Evolutionary conservation across 2,797 vertebrate species (phyloP), one percentile per base, ranked within the genome.

Genomic region (Novumbra hubbsi): DNA sequence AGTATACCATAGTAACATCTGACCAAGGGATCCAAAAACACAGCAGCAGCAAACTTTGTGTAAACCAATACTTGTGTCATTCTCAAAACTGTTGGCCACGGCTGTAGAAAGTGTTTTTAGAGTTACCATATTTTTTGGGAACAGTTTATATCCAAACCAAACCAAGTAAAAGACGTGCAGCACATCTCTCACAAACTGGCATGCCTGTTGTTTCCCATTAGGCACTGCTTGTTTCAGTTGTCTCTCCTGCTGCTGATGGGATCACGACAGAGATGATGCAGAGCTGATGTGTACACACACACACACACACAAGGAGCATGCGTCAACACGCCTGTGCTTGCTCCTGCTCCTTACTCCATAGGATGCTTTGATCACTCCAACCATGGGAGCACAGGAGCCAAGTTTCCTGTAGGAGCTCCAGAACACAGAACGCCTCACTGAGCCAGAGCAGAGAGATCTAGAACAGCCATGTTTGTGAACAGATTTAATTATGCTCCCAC

Each of bases 191-290:
- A 32, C 24, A 68, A 72, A 68, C 50, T 72, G 64, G 52, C 67
- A 57, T 71, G 70, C 41, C 72, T 52, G 45, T 38, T 24, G 62
- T 72, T 17, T 45, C 41, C 78, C 76, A 84, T 24, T 45, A 74
- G 81, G 82, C 71, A 34, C 75, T 80, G 81, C 80, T 79, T 82
- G 80, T 84, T 82, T 85, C 82, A 83, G 84, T 81, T 49, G 70
- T 75, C 67, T 72, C 52, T 75, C 70, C 73, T 76, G 75, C 80
- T 70, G 76, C 73, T 75, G 75, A 80, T 70, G 76, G 74, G 77
- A 88, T 88, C 78, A 84, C 85, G 82, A 57, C 21, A 57, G 14
- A 21, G 52, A n/a, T 57, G 52, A 57, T 21, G 52, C n/a, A 57
- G 19, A 57, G n/a, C n/a, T 24, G 52, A 57, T 21, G 8, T 8